Conservation (phyloP, 2,888 invertebrate genomes). For the Cephus pulcher region DNA sequence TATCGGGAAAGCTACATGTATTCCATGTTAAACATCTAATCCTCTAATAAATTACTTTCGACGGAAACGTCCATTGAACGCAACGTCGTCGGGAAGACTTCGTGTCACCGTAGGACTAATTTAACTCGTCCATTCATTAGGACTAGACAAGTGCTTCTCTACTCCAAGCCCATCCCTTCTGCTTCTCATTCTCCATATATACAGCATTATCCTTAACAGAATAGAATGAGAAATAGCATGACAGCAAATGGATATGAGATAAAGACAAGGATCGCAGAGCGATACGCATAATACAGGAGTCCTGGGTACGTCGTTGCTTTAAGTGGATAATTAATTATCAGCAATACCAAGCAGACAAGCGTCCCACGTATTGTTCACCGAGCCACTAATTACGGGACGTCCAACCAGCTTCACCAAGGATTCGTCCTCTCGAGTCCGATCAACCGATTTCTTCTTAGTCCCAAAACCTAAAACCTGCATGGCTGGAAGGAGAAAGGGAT, state of each 20-base stretch:
- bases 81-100: background rate
- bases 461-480: background rate
- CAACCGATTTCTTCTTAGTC: background rate
- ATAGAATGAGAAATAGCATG: background rate
- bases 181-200: background rate
- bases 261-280: background rate
- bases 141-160: background rate
- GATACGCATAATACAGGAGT: background rate
- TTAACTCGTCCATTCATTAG: conserved; percentile 9
- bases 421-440: background rate
- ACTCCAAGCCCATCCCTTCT: background rate
- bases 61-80: background rate
- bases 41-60: background rate
- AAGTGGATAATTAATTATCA: conserved; percentile 6
- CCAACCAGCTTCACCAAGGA: background rate
- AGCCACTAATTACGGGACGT: background rate
- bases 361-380: background rate
- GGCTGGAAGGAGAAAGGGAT: background rate
- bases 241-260: background rate
- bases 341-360: background rate
- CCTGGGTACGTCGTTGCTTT: background rate
- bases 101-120: conserved; percentile 7
- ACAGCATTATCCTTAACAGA: background rate
- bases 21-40: background rate
- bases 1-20: background rate